Base-by-base conservation (phyloP, 1,140 invertebrate species). In the Drosophila bocqueti region DNA sequence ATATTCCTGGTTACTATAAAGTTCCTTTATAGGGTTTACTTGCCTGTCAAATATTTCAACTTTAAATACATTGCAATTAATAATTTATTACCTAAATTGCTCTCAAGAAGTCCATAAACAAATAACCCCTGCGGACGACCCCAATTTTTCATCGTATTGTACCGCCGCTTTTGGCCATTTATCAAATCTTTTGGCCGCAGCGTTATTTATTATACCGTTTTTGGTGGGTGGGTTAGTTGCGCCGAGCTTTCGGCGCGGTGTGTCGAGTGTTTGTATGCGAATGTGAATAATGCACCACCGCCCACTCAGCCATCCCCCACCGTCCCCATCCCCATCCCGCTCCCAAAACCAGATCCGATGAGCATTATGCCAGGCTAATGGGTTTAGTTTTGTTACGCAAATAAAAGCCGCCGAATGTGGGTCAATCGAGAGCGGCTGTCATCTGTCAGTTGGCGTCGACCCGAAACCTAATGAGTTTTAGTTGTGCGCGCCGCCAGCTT, bases 381-480 rank as follows among this genome's bases (percentile, higher is more conserved):
- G 84, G 59, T 84, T 89, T 87, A 90, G 85, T 89, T 87, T 84
- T 87, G 84, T 87, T 87, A 84, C 64, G 77, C 77, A 77, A 87
- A 87, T 87, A 89, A 87, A 89, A 81, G 81, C 68, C 50, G 63
- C 54, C 55, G 54, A 84, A 87, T 89, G 85, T 87, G 85, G 84
- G 84, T 87, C 84, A 87, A 81, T 65, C 66, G 77, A 57, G 54
- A 57, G 54, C 36, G 21, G 55, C 65, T 55, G 49, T 65, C 63
- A 55, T 68, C 29, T 57, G 73, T 57, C 60, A 67, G 46, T 60
- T 34, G 47, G 16, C 45, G 29, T 63, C 59, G 65, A 40, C 46
- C 67, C 49, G 43, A 61, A 46, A 55, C 61, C 69, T 83, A 89
- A 89, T 89, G 84, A 81, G 81, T 90, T 89, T 89, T 85, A 89